Percentiles rank a stretch among this genome's conserved stretches.
Evolutionary conservation across 2,888 invertebrate species (phyloP).

Genomic region (Drosophila prolongata): DNA sequence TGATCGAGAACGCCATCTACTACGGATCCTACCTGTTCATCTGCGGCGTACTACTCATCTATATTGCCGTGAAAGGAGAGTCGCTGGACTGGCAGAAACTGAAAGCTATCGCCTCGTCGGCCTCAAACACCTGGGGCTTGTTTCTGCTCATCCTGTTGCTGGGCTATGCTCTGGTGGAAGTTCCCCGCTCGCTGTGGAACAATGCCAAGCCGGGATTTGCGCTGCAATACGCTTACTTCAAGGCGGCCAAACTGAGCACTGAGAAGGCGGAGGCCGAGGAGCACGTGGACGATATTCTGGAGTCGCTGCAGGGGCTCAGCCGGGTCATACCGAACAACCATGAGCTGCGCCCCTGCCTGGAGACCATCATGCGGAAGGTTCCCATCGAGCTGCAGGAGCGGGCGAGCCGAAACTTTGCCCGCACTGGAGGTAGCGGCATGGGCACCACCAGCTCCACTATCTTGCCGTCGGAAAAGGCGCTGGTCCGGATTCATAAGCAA

Average conservation of each 20-base stretch:
- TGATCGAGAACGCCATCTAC: slow-evolving; percentile 98
- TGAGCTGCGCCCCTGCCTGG: slow-evolving; percentile 91
- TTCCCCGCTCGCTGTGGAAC: slow-evolving; percentile 96
- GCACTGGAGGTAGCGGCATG: slow-evolving; percentile 84
- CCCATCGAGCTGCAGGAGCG: slow-evolving; percentile 91
- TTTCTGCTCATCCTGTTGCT: slow-evolving; percentile 96
- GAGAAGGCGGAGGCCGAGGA: slow-evolving; percentile 99
- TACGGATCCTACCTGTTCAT: slow-evolving; percentile 98
- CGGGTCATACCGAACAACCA: slow-evolving; percentile 91
- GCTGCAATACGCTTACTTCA: slow-evolving; percentile 95
- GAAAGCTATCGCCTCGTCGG: slow-evolving; percentile 98
- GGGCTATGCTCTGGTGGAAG: slow-evolving; percentile 98
- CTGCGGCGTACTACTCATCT: slow-evolving; percentile 96
- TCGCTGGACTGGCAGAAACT: slow-evolving; percentile 95
- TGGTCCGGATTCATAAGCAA: slow-evolving; percentile 96
- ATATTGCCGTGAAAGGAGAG: slow-evolving; percentile 95
- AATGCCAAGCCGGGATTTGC: slow-evolving; percentile 93
- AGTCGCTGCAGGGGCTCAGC: slow-evolving; percentile 93
- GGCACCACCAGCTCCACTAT: slow-evolving; percentile 86
- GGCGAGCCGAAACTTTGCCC: slow-evolving; percentile 87
- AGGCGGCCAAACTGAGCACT: slow-evolving; percentile 95
- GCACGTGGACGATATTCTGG: slow-evolving; percentile 96
- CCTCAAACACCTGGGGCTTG: slow-evolving; percentile 99
- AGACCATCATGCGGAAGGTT: slow-evolving; percentile 95
- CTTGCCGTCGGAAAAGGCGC: slow-evolving; percentile 91